Base-by-base conservation (phyloP, 2,113 vertebrate genomes). In the Hemicordylus capensis region DNA sequence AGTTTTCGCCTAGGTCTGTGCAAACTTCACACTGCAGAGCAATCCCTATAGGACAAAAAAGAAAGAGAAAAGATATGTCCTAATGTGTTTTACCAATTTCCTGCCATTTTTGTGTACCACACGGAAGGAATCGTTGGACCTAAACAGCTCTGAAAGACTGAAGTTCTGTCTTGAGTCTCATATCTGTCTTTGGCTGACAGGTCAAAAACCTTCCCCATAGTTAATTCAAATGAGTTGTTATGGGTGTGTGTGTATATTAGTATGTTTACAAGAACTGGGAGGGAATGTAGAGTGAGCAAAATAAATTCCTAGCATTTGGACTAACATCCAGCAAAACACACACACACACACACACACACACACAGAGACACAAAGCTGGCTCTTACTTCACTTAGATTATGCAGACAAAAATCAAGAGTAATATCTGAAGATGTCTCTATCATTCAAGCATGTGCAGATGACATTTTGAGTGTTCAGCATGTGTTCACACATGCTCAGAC, bases 11-110 rank as follows among this genome's bases (percentile, higher is more conserved):
- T 34, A 77, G 63, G 24, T 48, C 37, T 4, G 31, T 58, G 64
- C 83, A 85, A 11, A 70, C 39, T 77, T 85, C 83, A 77, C 83
- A 85, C 69, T 85, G 48, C 26, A 85, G 63, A 58, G 83, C 51
- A 85, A 63, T 46, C 28, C 83, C 83, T 85, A 20, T 51, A 58
- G 24, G 31, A 67, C 6, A 63, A 1, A 1, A 44, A 54, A 20
- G 15, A 28, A 56, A 48, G 34, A 10, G 76, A 54, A 69, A 80
- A 4, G 10, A 39, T 37, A 31, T 63, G n/a, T 31, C 10, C 15
- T 44, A 42, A 12, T n/a, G n/a, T 8, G 22, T 17, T 34, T 69
- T 56, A 42, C 6, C 11, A 75, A 8, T 79, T 63, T n/a, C 39
- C 11, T 17, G 6, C 28, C 3, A 34, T 76, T 63, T 64, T 14